These are phyloP conservation scores for Zaprionus obscuricornis DNA, from an alignment of 2,888 invertebrate species.

Conservation along the genomic window DNA sequence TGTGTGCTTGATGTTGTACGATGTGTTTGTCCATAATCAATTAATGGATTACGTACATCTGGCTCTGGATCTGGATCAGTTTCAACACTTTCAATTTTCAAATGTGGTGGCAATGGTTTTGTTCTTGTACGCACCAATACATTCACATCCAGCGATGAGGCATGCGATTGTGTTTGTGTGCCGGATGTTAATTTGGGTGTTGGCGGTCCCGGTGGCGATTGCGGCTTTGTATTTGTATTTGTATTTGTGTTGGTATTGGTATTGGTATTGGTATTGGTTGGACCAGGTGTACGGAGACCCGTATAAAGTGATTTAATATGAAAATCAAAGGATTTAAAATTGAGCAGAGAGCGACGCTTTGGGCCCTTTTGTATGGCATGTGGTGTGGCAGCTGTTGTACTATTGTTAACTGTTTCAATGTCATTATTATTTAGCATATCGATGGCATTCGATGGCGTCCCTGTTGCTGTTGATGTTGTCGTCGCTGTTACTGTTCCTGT, in stretches of 20 bases:
- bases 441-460: conserved; percentile 51
- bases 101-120: conserved; percentile 77
- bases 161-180: conserved; percentile 43
- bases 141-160: conserved; percentile 41
- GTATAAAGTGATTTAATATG: conserved; percentile 82
- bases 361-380: conserved; percentile 6
- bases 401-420: conserved; percentile 33
- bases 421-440: conserved; percentile 70
- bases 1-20: conserved; percentile 77
- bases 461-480: conserved; percentile 38
- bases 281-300: conserved; percentile 64
- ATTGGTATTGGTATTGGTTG: conserved; percentile 19
- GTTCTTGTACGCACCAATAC: not conserved
- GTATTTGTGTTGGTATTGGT: not conserved
- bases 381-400: conserved; percentile 25
- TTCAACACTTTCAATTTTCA: conserved; percentile 81
- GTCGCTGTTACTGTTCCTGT: conserved; percentile 39
- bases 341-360: conserved; percentile 78
- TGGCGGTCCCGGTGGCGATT: no score
- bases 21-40: conserved; percentile 79
- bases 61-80: conserved; percentile 50
- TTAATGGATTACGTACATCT: conserved; percentile 71
- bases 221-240: no score
- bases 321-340: conserved; percentile 83
- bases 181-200: no score